Evolutionary conservation across 2,113 vertebrate genomes (phyloP).

Genomic region (Muntiacus muntjak): DNA sequence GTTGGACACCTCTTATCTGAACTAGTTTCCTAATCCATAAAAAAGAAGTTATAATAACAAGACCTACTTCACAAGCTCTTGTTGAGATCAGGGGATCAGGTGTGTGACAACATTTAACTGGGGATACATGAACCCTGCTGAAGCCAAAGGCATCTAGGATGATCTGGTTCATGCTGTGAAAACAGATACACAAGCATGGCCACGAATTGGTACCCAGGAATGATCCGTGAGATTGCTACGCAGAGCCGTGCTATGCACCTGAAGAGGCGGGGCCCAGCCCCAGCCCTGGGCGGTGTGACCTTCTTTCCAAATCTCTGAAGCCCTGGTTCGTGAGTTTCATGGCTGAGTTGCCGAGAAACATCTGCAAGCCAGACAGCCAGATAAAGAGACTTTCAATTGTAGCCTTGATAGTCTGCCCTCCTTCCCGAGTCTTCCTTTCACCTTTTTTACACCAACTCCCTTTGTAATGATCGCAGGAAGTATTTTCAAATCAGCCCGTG

Average conservation of each 20-base stretch:
- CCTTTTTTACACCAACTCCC: background rate
- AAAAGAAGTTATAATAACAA: background rate
- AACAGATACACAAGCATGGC: accelerated
- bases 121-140: background rate
- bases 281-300: accelerated
- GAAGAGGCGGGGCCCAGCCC: background rate
- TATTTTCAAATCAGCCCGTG: background rate
- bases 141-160: background rate
- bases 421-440: background rate
- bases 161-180: background rate
- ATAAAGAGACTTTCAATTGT: accelerated
- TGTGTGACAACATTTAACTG: background rate
- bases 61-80: background rate
- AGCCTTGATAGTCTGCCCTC: background rate
- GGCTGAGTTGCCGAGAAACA: background rate
- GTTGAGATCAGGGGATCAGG: background rate
- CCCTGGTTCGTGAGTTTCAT: background rate
- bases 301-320: background rate
- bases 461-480: background rate
- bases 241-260: accelerated
- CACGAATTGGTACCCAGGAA: background rate
- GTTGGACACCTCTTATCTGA: background rate
- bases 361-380: background rate
- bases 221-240: accelerated
- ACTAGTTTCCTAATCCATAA: background rate